Evolutionary conservation across 2,888 invertebrate species (phyloP), one percentile per base, ranked within the genome.

Genomic region (Lasioglossum zephyrum): DNA sequence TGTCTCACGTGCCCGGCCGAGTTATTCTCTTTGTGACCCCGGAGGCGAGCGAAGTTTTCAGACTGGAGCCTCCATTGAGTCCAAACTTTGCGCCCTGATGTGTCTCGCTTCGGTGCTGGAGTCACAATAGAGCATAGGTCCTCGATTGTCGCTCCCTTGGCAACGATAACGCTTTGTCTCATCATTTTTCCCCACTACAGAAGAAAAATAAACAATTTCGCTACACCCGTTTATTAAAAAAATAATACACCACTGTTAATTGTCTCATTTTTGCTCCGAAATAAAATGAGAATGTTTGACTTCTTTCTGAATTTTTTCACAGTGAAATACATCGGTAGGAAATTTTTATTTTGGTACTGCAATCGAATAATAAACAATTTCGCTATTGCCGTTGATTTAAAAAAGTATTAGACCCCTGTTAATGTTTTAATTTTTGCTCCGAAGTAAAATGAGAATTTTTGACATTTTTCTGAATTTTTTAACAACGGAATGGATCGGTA

Each of bases 1-100:
- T 90, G 90, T 89, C 81, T 87, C 84, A 57, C 79, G 79, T 82
- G 79, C 85, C 85, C 76, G 80, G 49, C 82, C 77, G 79, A 76
- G 73, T 85, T 90, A 72, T 69, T 81, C 57, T 63, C 73, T 70
- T 60, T 74, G 31, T 26, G 49, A 74, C 66, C 82, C 53, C 44
- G 26, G 57, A 41, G 75, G 60, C 39, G 22, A 6, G 57, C 53
- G 13, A 81, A 47, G 16, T 57, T 72, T 41, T 66, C 41, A 73
- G 44, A 39, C 41, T 70, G 70, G 41, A 70, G 41, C 39, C 39
- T n/a, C 39, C n/a, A 70, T 70, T 70, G 70, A 70, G 73, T 53
- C 53, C 66, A 72, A 72, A 72, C 41, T 39, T 72, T 72, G 41
- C 36, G 41, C 41, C 41, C 22, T n/a, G 41, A n/a, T 44, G 39